Evolutionary conservation across 2,113 vertebrate species (phyloP).

Genomic region (Labrus mixtus): DNA sequence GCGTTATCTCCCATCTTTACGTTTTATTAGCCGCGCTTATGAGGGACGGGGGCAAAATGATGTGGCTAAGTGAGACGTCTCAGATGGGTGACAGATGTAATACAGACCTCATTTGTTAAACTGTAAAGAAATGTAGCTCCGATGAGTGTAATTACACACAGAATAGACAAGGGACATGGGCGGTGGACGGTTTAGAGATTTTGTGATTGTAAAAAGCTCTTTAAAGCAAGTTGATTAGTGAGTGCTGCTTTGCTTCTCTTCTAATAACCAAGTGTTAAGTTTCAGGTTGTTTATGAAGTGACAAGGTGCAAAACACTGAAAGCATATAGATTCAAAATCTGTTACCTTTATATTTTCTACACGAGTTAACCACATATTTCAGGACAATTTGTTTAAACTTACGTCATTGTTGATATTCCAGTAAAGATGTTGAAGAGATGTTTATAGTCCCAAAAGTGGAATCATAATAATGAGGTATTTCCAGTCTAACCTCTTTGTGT

Average conservation of each 20-base stretch:
- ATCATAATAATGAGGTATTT: no score
- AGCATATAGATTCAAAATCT: background rate
- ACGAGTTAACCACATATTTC: background rate
- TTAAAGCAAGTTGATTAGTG: background rate
- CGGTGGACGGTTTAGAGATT: constrained; percentile 32
- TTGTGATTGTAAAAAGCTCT: constrained; percentile 16
- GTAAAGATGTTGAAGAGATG: no score
- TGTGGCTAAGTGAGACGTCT: constrained; percentile 70
- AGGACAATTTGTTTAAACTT: no score
- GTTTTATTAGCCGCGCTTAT: constrained; percentile 78
- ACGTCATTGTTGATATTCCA: no score
- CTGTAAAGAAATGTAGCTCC: constrained; percentile 26
- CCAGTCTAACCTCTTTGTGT: background rate
- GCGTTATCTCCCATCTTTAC: constrained; percentile 79
- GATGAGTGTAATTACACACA: constrained; percentile 49
- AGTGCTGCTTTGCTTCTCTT: background rate
- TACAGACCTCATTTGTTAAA: constrained; percentile 58
- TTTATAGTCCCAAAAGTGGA: no score
- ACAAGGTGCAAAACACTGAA: background rate
- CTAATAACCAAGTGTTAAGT: background rate
- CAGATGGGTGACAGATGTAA: constrained; percentile 66
- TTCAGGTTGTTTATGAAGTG: background rate
- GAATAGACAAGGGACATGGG: constrained; percentile 4
- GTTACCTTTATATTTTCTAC: background rate
- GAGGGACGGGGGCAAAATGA: constrained; percentile 69